Evolutionary conservation across 2,797 vertebrate genomes (phyloP).

Genomic region (Caiman crocodilus): DNA sequence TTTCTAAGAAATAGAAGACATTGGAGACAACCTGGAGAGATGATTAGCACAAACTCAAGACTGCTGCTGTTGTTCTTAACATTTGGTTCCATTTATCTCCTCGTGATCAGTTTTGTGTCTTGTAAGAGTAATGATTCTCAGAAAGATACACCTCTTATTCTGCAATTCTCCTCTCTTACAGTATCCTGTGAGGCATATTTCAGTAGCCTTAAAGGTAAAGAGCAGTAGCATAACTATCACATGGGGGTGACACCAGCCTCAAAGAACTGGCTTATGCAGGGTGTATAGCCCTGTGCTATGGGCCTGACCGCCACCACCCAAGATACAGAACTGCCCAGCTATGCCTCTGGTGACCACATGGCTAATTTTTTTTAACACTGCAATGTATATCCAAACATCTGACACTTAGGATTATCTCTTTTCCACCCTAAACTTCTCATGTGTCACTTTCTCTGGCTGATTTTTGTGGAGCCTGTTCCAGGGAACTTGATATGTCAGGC

Average conservation of each 20-base stretch:
- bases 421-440: background rate
- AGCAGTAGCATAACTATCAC: no score
- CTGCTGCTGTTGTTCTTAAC: conserved; percentile 1
- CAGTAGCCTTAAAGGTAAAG: background rate
- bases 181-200: conserved; percentile 29
- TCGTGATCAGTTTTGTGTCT: background rate
- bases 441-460: background rate
- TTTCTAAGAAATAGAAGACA: conserved; percentile 20
- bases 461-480: background rate
- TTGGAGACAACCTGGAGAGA: conserved; percentile 7
- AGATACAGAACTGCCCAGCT: no score
- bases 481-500: background rate
- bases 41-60: background rate
- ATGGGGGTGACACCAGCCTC: no score
- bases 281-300: no score
- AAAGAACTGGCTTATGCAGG: no score
- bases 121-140: conserved; percentile 14
- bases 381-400: background rate
- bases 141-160: background rate
- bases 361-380: background rate
- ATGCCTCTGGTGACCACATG: no score
- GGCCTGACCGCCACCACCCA: no score
- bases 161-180: conserved; percentile 24
- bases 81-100: background rate
- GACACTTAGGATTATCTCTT: background rate